Conservation (phyloP, 2,888 invertebrate genomes). For the Taphrorychus bicolor region DNA sequence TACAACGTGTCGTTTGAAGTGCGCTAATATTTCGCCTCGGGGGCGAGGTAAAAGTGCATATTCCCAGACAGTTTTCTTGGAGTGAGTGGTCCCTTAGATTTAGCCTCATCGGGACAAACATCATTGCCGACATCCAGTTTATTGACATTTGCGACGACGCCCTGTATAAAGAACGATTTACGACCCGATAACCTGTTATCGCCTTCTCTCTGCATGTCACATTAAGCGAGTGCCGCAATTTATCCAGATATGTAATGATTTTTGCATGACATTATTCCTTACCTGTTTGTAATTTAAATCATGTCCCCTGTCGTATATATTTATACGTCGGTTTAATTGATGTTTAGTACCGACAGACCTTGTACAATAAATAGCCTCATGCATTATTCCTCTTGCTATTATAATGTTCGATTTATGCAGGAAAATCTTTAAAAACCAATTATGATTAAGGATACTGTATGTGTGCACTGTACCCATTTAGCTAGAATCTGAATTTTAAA, state of each 20-base stretch:
- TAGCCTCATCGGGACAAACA: too few species aligned
- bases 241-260: background rate
- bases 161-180: background rate
- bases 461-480: too few species aligned
- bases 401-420: background rate
- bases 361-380: conserved; percentile 35
- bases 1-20: conserved; percentile 16
- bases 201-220: conserved; percentile 24
- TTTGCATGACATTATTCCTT: conserved; percentile 31
- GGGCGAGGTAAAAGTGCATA: too few species aligned
- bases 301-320: conserved; percentile 22
- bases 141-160: too few species aligned
- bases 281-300: conserved; percentile 36
- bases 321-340: conserved; percentile 35
- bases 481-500: too few species aligned
- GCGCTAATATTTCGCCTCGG: conserved; percentile 25
- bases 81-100: background rate
- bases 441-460: background rate
- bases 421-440: background rate
- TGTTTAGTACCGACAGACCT: conserved; percentile 25
- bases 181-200: conserved; percentile 11
- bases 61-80: conserved; percentile 2
- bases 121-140: too few species aligned
- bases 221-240: too few species aligned
- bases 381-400: conserved; percentile 17